Evolutionary conservation across 2,888 invertebrate species (phyloP).

Genomic region (Galeopsomyia nigrocyanea): DNA sequence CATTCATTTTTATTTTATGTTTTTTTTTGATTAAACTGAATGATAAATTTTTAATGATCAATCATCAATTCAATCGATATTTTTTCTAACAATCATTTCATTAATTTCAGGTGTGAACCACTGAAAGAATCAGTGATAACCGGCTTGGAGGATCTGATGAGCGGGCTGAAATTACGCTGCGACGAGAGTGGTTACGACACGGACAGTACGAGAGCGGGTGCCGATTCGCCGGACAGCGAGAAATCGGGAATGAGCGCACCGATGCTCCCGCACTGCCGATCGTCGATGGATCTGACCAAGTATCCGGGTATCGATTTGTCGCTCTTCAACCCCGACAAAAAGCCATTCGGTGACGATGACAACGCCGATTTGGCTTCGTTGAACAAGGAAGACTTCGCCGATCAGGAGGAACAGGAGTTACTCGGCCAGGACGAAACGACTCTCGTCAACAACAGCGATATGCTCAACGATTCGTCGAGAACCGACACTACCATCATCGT

Average conservation of each 20-base stretch:
- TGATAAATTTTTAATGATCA: too few species aligned
- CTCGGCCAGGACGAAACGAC: conserved; percentile 13
- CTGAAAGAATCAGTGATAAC: conserved; percentile 50
- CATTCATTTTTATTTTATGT: too few species aligned
- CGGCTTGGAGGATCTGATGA: conserved; percentile 64
- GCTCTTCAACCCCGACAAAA: conserved; percentile 20
- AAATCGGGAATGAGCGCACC: conserved; percentile 50
- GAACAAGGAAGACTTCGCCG: neutral
- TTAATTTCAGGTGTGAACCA: conserved; percentile 48
- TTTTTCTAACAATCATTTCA: too few species aligned
- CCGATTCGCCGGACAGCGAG: conserved; percentile 71
- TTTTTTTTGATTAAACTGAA: too few species aligned
- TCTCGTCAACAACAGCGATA: conserved; percentile 14
- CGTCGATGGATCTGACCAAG: conserved; percentile 63
- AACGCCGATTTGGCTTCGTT: neutral
- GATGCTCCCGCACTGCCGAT: conserved; percentile 54
- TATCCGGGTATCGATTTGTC: conserved; percentile 60
- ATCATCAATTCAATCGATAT: too few species aligned
- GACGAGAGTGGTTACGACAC: conserved; percentile 75
- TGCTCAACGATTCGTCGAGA: conserved; percentile 46
- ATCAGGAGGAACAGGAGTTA: conserved; percentile 2
- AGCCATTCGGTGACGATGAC: neutral
- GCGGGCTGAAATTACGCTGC: conserved; percentile 64
- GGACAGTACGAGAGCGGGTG: conserved; percentile 72
- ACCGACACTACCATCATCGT: conserved; percentile 52